Base-by-base conservation (phyloP, 2,888 invertebrate genomes). In the Drosophila multiciliata region DNA sequence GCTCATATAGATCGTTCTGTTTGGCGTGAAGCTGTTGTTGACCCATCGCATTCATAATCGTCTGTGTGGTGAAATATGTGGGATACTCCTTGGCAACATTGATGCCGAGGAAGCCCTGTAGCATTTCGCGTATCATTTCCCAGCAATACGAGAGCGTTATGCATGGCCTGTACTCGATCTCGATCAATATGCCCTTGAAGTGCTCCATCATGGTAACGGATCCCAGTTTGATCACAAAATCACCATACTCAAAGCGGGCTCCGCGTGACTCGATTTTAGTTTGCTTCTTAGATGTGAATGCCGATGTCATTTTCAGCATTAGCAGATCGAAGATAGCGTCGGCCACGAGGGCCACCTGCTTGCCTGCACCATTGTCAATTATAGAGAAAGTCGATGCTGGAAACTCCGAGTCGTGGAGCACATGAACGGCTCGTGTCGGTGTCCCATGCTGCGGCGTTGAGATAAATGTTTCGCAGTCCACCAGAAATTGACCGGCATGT, bases 391-490 rank as follows among this genome's bases (percentile, higher is more conserved):
- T 98, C 0, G 98, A 97, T 0, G 98, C 98, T 0, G 99, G 99
- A 91, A 98, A 97, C 91, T 99, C 99, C 0, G 98, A 98, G 93
- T 99, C 98, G 93, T 99, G 98, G 9, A 99, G 94, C n/a, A 99
- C 96, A 93, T 98, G 98, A 0, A 98, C 96, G 0, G 97, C 96
- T 87, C 97, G 95, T 70, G 96, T 96, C 54, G 95, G 95, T 1
- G 81, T 36, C 6, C 96, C 97, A 70, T 91, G 92, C 8, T 90
- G 90, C 1, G 96, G 96, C 53, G 96, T 95, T 0, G 97, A 97
- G 48, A 96, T 96, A 91, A 97, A 98, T 0, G 98, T 98, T 92
- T 99, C 99, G 89, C 99, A 99, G 91, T 99, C 99, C 0, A 99
- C 98, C 58, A 97, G 93, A 92, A 98, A 99, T 86, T 97, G 97